Evolutionary conservation across 2,888 invertebrate genomes (phyloP).

Genomic region (Zelleria hepariella): DNA sequence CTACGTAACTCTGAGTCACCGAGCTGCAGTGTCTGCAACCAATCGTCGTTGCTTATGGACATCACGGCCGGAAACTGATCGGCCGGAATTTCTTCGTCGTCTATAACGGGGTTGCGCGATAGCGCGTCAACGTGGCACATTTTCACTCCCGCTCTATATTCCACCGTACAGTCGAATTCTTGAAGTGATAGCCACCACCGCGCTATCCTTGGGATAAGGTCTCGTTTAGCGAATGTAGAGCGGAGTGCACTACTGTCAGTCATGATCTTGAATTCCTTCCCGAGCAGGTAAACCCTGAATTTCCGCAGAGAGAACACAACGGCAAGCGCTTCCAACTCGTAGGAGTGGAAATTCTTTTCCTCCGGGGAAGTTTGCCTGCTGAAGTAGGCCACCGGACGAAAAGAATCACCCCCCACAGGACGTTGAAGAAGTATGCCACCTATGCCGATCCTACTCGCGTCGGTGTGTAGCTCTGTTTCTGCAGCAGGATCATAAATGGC

Average conservation of each 20-base stretch:
- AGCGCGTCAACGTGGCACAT: slow-evolving; percentile 14
- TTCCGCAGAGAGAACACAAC: slow-evolving; percentile 12
- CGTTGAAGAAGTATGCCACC: slow-evolving; percentile 14
- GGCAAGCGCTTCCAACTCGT: slow-evolving; percentile 20
- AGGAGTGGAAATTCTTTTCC: slow-evolving; percentile 14
- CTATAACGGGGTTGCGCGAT: slow-evolving; percentile 4
- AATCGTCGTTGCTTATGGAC: slow-evolving; percentile 9
- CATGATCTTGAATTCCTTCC: slow-evolving; percentile 7
- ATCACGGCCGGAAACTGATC: slow-evolving; percentile 2
- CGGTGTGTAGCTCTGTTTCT: slow-evolving; percentile 18
- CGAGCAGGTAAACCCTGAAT: slow-evolving; percentile 8
- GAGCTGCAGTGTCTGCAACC: slow-evolving; percentile 16
- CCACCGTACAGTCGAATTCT: slow-evolving; percentile 7
- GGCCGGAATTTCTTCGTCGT: not conserved
- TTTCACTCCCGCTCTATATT: slow-evolving; percentile 6
- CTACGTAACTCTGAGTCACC: no score
- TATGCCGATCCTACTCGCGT: no score
- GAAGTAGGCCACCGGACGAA: slow-evolving; percentile 13
- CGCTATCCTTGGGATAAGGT: slow-evolving; percentile 10
- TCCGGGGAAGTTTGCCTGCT: slow-evolving; percentile 17
- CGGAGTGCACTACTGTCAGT: slow-evolving; percentile 17
- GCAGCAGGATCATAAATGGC: slow-evolving; percentile 21
- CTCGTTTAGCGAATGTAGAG: slow-evolving; percentile 12
- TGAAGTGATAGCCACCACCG: slow-evolving; percentile 9
- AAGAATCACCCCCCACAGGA: not conserved